Evolutionary conservation across 2,888 invertebrate genomes (phyloP).

Genomic region (Sminthurides aquaticus): DNA sequence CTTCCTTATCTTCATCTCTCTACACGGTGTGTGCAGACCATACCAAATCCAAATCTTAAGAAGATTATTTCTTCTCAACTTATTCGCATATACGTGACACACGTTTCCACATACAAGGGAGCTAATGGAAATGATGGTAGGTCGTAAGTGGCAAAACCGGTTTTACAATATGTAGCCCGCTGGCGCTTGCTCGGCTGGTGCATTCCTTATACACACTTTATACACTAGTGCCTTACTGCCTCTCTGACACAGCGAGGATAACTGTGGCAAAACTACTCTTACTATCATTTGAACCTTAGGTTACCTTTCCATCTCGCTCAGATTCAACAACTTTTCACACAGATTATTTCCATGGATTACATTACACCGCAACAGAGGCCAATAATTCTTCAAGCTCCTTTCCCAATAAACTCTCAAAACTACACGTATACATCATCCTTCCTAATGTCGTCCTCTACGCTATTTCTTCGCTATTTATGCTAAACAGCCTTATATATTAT

Average conservation of each 20-base stretch:
- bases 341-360: neutral
- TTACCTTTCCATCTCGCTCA: neutral
- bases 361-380: neutral
- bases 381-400: neutral
- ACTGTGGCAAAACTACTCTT: slow-evolving; percentile 1
- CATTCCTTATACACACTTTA: no score
- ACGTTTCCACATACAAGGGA: slow-evolving; percentile 11
- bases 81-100: slow-evolving; percentile 9
- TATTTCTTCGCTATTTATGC: no score
- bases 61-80: slow-evolving; percentile 1
- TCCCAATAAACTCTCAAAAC: no score
- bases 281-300: slow-evolving; percentile 6
- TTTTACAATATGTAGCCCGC: slow-evolving; percentile 12
- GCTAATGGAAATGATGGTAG: slow-evolving; percentile 17
- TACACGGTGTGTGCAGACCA: neutral
- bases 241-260: no score
- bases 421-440: no score
- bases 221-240: no score
- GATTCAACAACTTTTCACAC: neutral
- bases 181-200: no score
- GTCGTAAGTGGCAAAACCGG: slow-evolving; percentile 18
- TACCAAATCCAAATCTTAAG: neutral
- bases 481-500: no score
- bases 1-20: no score
- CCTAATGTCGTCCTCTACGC: no score